Percentiles rank a stretch among this genome's conserved stretches.
phyloP scores from a whole-genome alignment of 2,113 vertebrate genomes.

The Poeciliopsis prolifica region DNA sequence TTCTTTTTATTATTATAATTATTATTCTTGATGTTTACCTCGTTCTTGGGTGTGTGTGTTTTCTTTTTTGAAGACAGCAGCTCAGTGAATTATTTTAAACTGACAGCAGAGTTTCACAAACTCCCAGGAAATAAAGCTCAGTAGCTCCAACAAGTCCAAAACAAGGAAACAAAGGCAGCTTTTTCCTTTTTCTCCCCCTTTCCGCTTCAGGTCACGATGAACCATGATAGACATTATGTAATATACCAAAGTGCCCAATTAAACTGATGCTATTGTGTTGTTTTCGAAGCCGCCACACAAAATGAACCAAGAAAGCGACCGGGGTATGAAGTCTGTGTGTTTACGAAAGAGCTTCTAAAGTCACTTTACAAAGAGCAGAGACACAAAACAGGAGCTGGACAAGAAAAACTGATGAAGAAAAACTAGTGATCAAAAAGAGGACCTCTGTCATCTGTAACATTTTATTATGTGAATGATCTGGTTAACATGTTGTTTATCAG shows the following conservation, averaged over 20 bases:
- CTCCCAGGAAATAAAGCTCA: neutral
- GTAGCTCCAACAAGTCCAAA: slow-evolving; percentile 13
- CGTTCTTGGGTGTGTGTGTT: too few species aligned
- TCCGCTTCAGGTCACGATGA: slow-evolving; percentile 51
- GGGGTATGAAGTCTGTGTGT: neutral
- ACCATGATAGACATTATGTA: slow-evolving; percentile 38
- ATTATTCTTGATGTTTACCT: too few species aligned
- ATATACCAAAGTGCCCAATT: slow-evolving; percentile 52
- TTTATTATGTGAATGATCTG: neutral
- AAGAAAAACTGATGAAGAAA: neutral
- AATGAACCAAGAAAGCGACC: neutral
- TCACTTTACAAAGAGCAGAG: neutral
- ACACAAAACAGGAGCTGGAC: neutral
- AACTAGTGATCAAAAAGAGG: neutral
- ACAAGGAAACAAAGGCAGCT: slow-evolving; percentile 61
- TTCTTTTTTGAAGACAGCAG: too few species aligned
- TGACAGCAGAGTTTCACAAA: neutral
- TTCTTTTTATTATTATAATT: too few species aligned
- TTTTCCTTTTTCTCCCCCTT: slow-evolving; percentile 31
- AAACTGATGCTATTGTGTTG: slow-evolving; percentile 8
- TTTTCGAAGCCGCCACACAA: neutral
- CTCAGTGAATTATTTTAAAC: too few species aligned
- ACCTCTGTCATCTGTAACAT: neutral
- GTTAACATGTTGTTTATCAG: neutral
- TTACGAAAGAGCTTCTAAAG: neutral